phyloP scores from a whole-genome alignment of 1,140 invertebrate species.

The Nebria ingens region DNA sequence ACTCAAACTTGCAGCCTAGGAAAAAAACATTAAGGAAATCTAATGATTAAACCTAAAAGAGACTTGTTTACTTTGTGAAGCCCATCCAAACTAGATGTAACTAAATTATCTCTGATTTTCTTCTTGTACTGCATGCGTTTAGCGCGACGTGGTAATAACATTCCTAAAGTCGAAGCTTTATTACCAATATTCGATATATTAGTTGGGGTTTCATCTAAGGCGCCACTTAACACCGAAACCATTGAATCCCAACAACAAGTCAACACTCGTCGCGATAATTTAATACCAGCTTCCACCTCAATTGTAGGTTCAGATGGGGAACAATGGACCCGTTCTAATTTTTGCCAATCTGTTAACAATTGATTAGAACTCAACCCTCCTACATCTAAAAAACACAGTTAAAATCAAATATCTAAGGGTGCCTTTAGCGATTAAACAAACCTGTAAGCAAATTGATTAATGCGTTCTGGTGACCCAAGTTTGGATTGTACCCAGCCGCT shows the following conservation, averaged over 20 bases:
- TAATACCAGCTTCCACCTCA: slow-evolving; percentile 56
- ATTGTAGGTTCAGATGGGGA: slow-evolving; percentile 54
- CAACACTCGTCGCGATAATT: slow-evolving; percentile 56
- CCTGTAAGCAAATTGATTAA: slow-evolving; percentile 69
- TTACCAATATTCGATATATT: slow-evolving; percentile 35
- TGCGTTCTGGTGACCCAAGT: slow-evolving; percentile 47
- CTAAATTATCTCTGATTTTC: slow-evolving; percentile 54
- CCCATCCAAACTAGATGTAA: slow-evolving; percentile 78
- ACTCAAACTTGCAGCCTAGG: slow-evolving; percentile 58
- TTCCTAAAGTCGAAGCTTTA: slow-evolving; percentile 26
- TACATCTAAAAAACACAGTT: slow-evolving; percentile 52
- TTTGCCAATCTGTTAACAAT: slow-evolving; percentile 73
- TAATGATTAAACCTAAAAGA: slow-evolving; percentile 9
- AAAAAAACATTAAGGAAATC: slow-evolving; percentile 12
- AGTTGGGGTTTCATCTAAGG: slow-evolving; percentile 50
- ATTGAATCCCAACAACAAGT: slow-evolving; percentile 87
- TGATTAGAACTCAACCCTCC: slow-evolving; percentile 71
- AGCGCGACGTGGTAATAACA: slow-evolving; percentile 30
- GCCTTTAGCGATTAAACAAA: slow-evolving; percentile 30
- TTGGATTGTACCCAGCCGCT: slow-evolving; percentile 50
- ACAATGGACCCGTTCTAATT: slow-evolving; percentile 57
- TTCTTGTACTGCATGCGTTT: slow-evolving; percentile 43
- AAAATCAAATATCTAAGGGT: not conserved
- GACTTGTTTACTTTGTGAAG: slow-evolving; percentile 61
- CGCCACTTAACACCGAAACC: slow-evolving; percentile 73